These are phyloP conservation scores for Callospermophilus lateralis DNA, from an alignment of 2,113 vertebrate genomes.

Conservation along the genomic window DNA sequence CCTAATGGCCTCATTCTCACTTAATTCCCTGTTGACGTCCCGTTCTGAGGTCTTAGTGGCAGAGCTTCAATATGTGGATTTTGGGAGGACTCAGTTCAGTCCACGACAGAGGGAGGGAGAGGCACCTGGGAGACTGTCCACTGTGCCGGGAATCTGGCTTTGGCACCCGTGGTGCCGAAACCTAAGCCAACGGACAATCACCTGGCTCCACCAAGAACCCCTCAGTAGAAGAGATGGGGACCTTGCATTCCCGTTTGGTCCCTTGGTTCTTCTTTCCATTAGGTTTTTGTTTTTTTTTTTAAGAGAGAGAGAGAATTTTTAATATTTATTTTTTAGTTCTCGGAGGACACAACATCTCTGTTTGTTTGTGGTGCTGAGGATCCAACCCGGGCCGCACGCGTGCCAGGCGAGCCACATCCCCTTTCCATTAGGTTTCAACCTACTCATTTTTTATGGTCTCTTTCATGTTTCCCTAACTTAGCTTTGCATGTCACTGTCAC, in stretches of 20 bases:
- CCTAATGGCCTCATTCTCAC: not conserved
- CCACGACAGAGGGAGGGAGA: not conserved
- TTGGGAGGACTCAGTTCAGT: not conserved
- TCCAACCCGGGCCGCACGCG: too few species aligned
- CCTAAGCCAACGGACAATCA: not conserved
- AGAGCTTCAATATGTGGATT: not conserved
- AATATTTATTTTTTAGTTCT: too few species aligned
- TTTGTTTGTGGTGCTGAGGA: too few species aligned
- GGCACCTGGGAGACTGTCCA: not conserved
- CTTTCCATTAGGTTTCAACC: not conserved
- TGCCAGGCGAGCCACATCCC: too few species aligned
- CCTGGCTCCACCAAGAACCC: not conserved
- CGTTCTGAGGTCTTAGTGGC: not conserved
- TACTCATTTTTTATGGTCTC: not conserved
- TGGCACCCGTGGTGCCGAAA: not conserved
- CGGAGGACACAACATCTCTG: too few species aligned
- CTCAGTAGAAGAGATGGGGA: not conserved
- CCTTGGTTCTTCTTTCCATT: not conserved
- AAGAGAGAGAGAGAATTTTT: too few species aligned
- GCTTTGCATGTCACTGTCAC: not conserved
- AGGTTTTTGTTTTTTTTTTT: too few species aligned
- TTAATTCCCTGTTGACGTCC: not conserved
- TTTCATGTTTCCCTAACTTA: not conserved
- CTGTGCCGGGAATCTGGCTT: not conserved
- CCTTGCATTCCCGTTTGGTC: not conserved